Conservation (phyloP, 2,113 vertebrate genomes). For the Ictidomys tridecemlineatus region DNA sequence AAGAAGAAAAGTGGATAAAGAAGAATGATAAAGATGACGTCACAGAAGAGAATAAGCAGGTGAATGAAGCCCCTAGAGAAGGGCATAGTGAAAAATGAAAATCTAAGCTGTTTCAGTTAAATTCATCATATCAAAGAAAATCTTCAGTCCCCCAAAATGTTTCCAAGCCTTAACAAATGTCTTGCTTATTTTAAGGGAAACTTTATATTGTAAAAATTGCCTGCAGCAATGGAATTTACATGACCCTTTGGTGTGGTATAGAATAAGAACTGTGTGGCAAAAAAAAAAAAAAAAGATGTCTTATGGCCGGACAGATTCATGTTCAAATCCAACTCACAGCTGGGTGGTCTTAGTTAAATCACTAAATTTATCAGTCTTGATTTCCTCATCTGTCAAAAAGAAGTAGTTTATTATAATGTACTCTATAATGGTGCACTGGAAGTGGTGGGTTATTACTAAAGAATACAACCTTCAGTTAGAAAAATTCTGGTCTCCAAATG, state of each 20-base stretch:
- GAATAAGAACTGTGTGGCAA: conserved; percentile 36
- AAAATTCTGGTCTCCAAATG: conserved; percentile 47
- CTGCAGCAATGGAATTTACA: conserved; percentile 44
- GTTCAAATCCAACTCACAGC: conserved; percentile 42
- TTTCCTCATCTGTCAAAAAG: conserved; percentile 67
- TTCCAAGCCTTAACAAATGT: conserved; percentile 49
- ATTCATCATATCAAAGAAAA: conserved; percentile 52
- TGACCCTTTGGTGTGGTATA: conserved; percentile 4
- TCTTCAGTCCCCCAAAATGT: neutral
- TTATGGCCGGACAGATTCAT: conserved; percentile 8
- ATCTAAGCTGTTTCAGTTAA: conserved; percentile 62
- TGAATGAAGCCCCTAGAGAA: conserved; percentile 76
- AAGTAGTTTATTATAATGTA: conserved; percentile 61
- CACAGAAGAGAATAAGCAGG: conserved; percentile 20
- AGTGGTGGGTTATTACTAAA: conserved; percentile 51
- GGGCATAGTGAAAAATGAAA: conserved; percentile 83
- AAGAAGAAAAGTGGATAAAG: conserved; percentile 79
- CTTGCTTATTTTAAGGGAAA: conserved; percentile 53
- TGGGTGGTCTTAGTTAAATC: conserved; percentile 61
- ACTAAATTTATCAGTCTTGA: conserved; percentile 51
- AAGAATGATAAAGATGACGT: conserved; percentile 72
- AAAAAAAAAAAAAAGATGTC: conserved; percentile 24
- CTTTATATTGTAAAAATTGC: conserved; percentile 51
- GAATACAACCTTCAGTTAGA: conserved; percentile 67
- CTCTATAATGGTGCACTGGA: conserved; percentile 18